phyloP scores from a whole-genome alignment of 1,140 invertebrate genomes.

The Drosophila sechellia region DNA sequence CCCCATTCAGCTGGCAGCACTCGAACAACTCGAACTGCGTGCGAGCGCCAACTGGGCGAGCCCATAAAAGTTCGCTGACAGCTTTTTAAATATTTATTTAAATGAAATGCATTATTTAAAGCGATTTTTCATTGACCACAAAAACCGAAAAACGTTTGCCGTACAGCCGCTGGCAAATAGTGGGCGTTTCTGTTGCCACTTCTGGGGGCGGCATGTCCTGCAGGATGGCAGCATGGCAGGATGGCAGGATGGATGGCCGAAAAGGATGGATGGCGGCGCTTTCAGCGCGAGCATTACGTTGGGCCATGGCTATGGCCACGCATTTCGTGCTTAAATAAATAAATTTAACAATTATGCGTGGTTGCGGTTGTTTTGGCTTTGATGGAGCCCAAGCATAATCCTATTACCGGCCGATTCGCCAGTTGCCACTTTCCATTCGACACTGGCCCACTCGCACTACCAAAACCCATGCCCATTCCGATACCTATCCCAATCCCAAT shows the following conservation, averaged over 20 bases:
- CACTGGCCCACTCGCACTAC: conserved; percentile 12
- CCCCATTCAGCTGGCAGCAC: background rate
- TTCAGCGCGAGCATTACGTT: conserved; percentile 21
- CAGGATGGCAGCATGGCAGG: conserved; percentile 2
- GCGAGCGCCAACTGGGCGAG: conserved; percentile 8
- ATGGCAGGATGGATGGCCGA: conserved; percentile 20
- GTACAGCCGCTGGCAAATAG: conserved; percentile 11
- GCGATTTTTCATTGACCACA: conserved; percentile 79
- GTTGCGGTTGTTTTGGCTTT: conserved; percentile 82
- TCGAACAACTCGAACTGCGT: background rate
- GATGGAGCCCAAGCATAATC: conserved; percentile 75
- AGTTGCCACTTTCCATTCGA: conserved; percentile 36
- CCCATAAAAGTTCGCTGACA: conserved; percentile 68
- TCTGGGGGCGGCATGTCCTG: no score
- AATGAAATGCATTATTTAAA: conserved; percentile 78
- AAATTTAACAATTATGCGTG: conserved; percentile 82
- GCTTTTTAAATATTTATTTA: conserved; percentile 82
- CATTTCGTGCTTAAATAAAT: conserved; percentile 81
- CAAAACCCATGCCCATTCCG: background rate
- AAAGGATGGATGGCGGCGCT: conserved; percentile 17
- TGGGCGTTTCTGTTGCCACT: background rate
- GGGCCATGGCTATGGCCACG: conserved; percentile 28
- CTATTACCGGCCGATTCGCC: conserved; percentile 64
- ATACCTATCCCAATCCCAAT: conserved; percentile 2
- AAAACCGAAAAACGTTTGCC: conserved; percentile 78